Evolutionary conservation across 2,797 vertebrate genomes (phyloP), one percentile per base, ranked within the genome.

Genomic region (Clarias platycephalus): DNA sequence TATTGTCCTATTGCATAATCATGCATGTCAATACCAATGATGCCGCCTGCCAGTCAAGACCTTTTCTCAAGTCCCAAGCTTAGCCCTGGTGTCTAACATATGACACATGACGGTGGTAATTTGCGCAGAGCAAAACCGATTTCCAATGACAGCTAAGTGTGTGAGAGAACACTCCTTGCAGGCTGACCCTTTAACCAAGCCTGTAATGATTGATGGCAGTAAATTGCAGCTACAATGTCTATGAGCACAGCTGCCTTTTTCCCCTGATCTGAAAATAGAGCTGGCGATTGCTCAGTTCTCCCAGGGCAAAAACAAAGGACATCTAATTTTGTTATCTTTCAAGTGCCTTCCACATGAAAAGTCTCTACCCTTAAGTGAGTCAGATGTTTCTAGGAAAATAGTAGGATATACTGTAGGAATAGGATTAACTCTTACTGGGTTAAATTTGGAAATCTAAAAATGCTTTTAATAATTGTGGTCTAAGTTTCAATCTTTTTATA

Each of bases 121-220:
- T 26, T 82, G 83, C 6, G 15, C 70, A 66, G 66, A 87, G 55
- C 57, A 57, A 81, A 84, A 82, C 79, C 84, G 53, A 87, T 87
- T 83, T 86, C 68, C 53, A 62, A 68, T 81, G 87, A 85, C 77
- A 86, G 83, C 55, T 75, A 60, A 71, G 77, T 26, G 53, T 84
- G 76, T 81, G 85, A 63, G 40, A n/a, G 76, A 34, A 76, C 26
- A 20, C 24, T n/a, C 13, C 53, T 68, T 82, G 85, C 18, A 53
- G 49, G 86, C 70, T 86, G 87, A 89, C 78, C 81, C 40, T 62
- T 28, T 58, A 76, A 71, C 81, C 71, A 83, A 31, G 20, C 68
- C 80, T n/a, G n/a, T 55, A 28, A 80, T 83, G 87, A 89, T 88
- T 86, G 85, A 88, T 84, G 82, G 78, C 58, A 78, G 31, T 58